phyloP scores from a whole-genome alignment of 2,797 vertebrate genomes.

The Lophura swinhoii region DNA sequence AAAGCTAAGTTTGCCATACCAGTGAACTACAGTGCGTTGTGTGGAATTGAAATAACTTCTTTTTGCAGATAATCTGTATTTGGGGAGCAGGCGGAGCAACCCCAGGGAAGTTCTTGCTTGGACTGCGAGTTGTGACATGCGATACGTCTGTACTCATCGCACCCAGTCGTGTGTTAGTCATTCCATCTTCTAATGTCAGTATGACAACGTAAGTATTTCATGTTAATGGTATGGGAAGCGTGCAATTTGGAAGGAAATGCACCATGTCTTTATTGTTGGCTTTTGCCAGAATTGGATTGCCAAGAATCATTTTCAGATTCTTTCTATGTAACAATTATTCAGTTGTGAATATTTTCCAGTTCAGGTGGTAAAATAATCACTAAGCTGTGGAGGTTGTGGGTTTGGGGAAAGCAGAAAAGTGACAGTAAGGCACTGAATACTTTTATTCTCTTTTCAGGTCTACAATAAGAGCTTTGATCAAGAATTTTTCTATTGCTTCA shows the following conservation, averaged over 20 bases:
- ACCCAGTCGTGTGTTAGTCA: slow-evolving; percentile 93
- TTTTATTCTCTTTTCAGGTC: slow-evolving; percentile 84
- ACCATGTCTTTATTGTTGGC: not conserved
- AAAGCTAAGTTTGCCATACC: not conserved
- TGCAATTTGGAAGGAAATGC: not conserved
- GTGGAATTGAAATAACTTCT: not conserved
- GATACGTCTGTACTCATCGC: slow-evolving; percentile 94
- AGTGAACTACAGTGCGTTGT: accelerated
- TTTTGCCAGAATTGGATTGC: not conserved
- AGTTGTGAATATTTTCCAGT: not conserved
- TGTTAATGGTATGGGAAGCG: accelerated
- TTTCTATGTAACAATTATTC: not conserved
- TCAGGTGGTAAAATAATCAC: not conserved
- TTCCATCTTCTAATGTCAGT: slow-evolving; percentile 94
- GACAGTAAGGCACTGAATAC: not conserved
- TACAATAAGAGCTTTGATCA: slow-evolving; percentile 95
- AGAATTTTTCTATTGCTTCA: slow-evolving; percentile 99
- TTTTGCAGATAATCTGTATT: slow-evolving; percentile 92
- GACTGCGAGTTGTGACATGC: slow-evolving; percentile 93
- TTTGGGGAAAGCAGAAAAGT: not conserved
- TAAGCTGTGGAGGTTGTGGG: not conserved
- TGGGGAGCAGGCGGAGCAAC: slow-evolving; percentile 98
- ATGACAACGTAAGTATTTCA: slow-evolving; percentile 91
- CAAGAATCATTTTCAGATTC: not conserved
- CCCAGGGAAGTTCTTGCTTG: slow-evolving; percentile 95